These are phyloP conservation scores for Oscheius myriophilus DNA, from an alignment of 2,888 invertebrate species.

Conservation along the genomic window DNA sequence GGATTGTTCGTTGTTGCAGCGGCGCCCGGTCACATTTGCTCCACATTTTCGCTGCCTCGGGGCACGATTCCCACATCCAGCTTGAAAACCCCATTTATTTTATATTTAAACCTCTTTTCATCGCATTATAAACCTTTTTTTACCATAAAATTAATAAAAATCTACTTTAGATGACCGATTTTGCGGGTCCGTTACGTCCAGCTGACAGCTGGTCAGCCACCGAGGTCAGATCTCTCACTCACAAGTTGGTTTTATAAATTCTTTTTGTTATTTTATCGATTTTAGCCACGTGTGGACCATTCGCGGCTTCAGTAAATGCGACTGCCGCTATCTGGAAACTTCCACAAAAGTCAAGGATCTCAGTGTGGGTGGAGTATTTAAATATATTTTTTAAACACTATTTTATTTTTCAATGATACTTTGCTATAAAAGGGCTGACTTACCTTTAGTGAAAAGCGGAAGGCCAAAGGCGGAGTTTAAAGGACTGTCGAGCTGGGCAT, in stretches of 20 bases:
- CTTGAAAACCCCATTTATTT: too few relatives aligned
- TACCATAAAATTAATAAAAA: background rate
- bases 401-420: too few relatives aligned
- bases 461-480: too few relatives aligned
- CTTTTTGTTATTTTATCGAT: slow-evolving; percentile 6
- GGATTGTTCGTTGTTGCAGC: too few relatives aligned
- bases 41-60: too few relatives aligned
- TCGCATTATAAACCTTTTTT: too few relatives aligned
- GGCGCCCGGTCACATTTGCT: too few relatives aligned
- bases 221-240: slow-evolving; percentile 54
- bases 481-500: too few relatives aligned
- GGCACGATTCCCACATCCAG: too few relatives aligned
- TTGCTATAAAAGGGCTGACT: too few relatives aligned
- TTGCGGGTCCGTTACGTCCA: slow-evolving; percentile 36
- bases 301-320: slow-evolving; percentile 67
- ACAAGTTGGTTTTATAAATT: slow-evolving; percentile 34
- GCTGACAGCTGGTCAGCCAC: slow-evolving; percentile 62
- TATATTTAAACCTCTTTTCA: too few relatives aligned
- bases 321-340: slow-evolving; percentile 69
- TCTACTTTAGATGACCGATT: slow-evolving; percentile 38
- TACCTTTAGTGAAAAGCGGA: too few relatives aligned
- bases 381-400: slow-evolving; percentile 13
- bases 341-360: slow-evolving; percentile 61
- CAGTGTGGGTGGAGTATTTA: slow-evolving; percentile 33
- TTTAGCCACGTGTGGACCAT: slow-evolving; percentile 68